phyloP scores from a whole-genome alignment of 2,888 invertebrate genomes.

The Apomyelois bistriatella region DNA sequence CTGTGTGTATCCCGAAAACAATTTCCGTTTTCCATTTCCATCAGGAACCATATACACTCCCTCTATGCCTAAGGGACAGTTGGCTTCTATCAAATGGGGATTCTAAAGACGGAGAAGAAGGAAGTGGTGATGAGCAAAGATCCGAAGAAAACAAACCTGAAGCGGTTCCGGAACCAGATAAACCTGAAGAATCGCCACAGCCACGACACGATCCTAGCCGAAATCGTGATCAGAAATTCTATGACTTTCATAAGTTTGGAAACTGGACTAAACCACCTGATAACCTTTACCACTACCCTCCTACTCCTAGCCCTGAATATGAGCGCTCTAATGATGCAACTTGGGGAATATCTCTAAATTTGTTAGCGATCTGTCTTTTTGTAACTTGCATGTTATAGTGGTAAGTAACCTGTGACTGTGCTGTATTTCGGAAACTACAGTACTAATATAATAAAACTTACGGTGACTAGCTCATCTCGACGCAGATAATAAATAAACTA shows the following conservation, averaged over 20 bases:
- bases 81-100: constrained; percentile 18
- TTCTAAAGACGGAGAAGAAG: constrained; percentile 18
- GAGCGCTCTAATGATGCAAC: constrained; percentile 10
- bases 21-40: no score
- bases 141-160: constrained; percentile 12
- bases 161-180: not conserved
- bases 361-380: constrained; percentile 1
- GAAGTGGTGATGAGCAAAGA: constrained; percentile 13
- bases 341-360: not conserved
- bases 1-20: not conserved
- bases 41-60: not conserved
- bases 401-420: no score
- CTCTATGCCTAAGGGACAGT: not conserved
- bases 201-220: not conserved
- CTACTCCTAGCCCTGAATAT: constrained; percentile 27
- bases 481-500: no score
- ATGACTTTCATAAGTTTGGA: constrained; percentile 39
- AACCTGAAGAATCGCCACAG: not conserved
- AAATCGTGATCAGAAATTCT: constrained; percentile 43
- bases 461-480: no score
- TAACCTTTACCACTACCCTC: constrained; percentile 33
- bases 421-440: no score
- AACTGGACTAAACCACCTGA: constrained; percentile 46
- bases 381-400: not conserved
- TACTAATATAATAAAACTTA: no score